Percentiles rank a stretch among this genome's conserved stretches.
phyloP scores from a whole-genome alignment of 2,888 invertebrate genomes.

The Scrobipalpa atriplicella region DNA sequence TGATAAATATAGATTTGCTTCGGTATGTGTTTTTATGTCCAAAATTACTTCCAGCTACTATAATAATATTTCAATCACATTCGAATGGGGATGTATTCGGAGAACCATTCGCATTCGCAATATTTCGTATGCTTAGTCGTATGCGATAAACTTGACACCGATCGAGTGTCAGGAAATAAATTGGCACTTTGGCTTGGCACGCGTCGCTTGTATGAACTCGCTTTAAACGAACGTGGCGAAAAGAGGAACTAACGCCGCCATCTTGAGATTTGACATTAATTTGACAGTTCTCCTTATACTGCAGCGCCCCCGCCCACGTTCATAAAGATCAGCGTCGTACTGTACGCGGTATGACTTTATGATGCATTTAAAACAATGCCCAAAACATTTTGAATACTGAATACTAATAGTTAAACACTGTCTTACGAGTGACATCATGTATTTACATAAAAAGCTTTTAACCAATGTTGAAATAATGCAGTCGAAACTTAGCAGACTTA shows the following conservation, averaged over 20 bases:
- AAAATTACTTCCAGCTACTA: background rate
- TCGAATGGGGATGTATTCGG: conserved; percentile 27
- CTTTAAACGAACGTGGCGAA: no score
- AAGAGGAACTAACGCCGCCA: no score
- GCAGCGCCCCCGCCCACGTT: no score
- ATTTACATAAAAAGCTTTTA: background rate
- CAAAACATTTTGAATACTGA: conserved; percentile 18
- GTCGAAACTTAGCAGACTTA: background rate
- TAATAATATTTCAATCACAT: conserved; percentile 12
- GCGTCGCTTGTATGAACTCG: conserved; percentile 5
- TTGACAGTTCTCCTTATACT: no score
- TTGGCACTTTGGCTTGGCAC: conserved; percentile 26
- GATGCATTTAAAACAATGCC: conserved; percentile 26
- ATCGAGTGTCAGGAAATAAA: conserved; percentile 3
- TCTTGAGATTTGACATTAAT: no score
- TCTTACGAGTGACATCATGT: background rate
- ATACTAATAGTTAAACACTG: background rate
- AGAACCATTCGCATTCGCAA: conserved; percentile 31
- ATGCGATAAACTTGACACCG: conserved; percentile 35
- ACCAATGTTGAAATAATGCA: background rate
- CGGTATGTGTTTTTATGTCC: background rate
- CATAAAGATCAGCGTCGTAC: no score
- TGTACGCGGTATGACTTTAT: conserved; percentile 19
- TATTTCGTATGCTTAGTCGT: conserved; percentile 36
- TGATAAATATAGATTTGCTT: background rate